phyloP scores from a whole-genome alignment of 2,797 vertebrate genomes.

The Urosaurus nigricauda region DNA sequence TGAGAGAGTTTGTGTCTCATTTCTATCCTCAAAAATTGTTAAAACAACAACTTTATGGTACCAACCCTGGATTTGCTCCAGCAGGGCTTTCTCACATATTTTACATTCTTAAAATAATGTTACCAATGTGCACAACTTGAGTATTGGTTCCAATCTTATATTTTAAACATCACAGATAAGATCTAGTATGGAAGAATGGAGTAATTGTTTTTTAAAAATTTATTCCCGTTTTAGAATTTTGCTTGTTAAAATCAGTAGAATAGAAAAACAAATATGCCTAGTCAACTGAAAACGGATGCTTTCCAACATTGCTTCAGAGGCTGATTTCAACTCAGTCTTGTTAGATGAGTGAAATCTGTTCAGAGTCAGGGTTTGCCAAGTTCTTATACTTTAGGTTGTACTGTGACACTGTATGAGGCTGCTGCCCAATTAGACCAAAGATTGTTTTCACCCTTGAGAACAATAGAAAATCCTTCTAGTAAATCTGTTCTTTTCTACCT shows the following conservation, averaged over 20 bases:
- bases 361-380: background rate
- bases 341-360: background rate
- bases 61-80: background rate
- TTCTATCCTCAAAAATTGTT: background rate
- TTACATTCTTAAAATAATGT: background rate
- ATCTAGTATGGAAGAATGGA: background rate
- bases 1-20: background rate
- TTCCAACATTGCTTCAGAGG: background rate
- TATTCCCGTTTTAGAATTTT: background rate
- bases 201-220: background rate
- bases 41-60: background rate
- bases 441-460: background rate
- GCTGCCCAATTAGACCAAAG: background rate
- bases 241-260: background rate
- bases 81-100: background rate
- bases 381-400: background rate
- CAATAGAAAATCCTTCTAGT: background rate
- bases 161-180: background rate
- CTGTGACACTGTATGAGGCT: background rate
- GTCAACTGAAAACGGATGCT: slow-evolving; percentile 1
- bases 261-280: background rate
- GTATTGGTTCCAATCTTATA: background rate
- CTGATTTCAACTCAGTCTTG: background rate
- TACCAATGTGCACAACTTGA: background rate
- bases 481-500: background rate